Conservation (phyloP, 2,888 invertebrate genomes). For the Conomelus anceps region DNA sequence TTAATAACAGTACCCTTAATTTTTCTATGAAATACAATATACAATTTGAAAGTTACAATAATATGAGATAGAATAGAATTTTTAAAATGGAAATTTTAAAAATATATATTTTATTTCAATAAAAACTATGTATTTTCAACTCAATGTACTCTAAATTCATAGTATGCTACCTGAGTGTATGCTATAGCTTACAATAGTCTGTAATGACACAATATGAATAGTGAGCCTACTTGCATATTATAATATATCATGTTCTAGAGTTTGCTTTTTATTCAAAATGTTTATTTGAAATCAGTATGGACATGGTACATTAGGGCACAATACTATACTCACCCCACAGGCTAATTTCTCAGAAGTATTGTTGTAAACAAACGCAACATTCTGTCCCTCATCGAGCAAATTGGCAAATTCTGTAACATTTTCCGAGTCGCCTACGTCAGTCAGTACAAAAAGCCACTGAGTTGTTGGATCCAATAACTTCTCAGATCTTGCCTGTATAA, state of each 20-base stretch:
- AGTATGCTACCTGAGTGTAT: too few relatives aligned
- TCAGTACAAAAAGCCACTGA: constrained; percentile 76
- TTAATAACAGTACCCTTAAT: too few relatives aligned
- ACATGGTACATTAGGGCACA: too few relatives aligned
- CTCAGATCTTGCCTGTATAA: constrained; percentile 61
- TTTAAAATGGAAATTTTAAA: too few relatives aligned
- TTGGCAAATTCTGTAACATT: constrained; percentile 52
- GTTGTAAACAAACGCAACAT: constrained; percentile 71
- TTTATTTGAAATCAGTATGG: background rate
- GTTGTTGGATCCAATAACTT: constrained; percentile 62
- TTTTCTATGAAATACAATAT: too few relatives aligned
- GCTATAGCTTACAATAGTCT: too few relatives aligned
- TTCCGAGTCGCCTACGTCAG: constrained; percentile 50
- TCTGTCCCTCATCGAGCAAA: constrained; percentile 66
- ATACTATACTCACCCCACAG: constrained; percentile 49
- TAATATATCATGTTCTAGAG: background rate
- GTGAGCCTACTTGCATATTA: background rate
- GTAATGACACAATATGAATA: too few relatives aligned
- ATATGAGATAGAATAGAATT: too few relatives aligned
- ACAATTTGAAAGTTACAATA: too few relatives aligned
- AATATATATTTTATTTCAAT: too few relatives aligned
- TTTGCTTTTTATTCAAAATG: background rate
- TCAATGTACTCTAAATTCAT: too few relatives aligned
- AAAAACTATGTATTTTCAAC: too few relatives aligned
- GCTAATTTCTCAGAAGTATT: constrained; percentile 47